These are phyloP conservation scores for Mercenaria mercenaria DNA, from an alignment of 1,140 invertebrate genomes.

Conservation along the genomic window DNA sequence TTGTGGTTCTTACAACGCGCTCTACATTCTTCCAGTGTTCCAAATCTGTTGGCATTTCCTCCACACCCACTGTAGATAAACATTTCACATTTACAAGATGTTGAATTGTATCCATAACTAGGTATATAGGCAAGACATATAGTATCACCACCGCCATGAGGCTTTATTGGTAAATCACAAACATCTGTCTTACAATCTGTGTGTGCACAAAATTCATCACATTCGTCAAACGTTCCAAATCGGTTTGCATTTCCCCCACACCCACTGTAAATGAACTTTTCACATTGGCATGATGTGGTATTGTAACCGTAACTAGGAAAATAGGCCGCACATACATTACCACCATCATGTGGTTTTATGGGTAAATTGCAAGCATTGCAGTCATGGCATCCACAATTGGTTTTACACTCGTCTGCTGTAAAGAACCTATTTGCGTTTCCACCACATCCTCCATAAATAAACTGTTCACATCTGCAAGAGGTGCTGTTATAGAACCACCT, in stretches of 20 bases:
- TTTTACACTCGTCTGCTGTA: slow-evolving; percentile 30
- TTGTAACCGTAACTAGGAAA: slow-evolving; percentile 83
- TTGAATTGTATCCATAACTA: slow-evolving; percentile 83
- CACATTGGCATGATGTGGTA: slow-evolving; percentile 80
- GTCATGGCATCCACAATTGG: neutral
- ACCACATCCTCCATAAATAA: slow-evolving; percentile 91
- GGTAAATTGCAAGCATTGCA: slow-evolving; percentile 4
- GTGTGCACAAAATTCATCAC: slow-evolving; percentile 61
- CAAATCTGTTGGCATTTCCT: slow-evolving; percentile 85
- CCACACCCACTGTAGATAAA: slow-evolving; percentile 85
- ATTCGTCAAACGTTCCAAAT: slow-evolving; percentile 77
- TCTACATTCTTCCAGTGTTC: slow-evolving; percentile 70
- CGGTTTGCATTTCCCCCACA: slow-evolving; percentile 85
- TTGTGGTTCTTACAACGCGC: slow-evolving; percentile 33
- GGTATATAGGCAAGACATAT: slow-evolving; percentile 69
- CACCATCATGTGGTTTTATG: slow-evolving; percentile 3
- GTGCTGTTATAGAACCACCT: slow-evolving; percentile 83
- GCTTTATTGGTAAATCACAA: slow-evolving; percentile 17
- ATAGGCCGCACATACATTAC: neutral
- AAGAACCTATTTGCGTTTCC: slow-evolving; percentile 88
- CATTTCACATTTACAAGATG: slow-evolving; percentile 80
- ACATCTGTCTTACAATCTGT: neutral
- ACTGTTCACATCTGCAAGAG: slow-evolving; percentile 82
- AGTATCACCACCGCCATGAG: slow-evolving; percentile 65
- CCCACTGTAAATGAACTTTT: slow-evolving; percentile 84